These are phyloP conservation scores for Drosophila phalerata DNA, from an alignment of 2,888 invertebrate species.

Conservation along the genomic window DNA sequence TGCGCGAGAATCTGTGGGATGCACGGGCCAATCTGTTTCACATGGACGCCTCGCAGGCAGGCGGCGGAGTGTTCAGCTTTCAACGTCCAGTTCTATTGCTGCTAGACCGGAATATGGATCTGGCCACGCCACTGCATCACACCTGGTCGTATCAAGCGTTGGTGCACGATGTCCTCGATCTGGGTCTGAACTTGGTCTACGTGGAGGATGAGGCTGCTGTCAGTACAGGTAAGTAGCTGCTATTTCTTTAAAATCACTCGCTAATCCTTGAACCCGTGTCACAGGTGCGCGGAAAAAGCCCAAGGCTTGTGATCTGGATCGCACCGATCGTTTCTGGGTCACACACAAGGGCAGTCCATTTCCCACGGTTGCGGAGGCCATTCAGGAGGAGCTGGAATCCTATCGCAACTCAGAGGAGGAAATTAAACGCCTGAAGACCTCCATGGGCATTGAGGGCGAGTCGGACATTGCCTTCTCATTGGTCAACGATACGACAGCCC, in stretches of 20 bases:
- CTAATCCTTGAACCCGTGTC: not conserved
- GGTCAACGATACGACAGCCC: conserved; percentile 96
- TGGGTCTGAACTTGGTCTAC: conserved; percentile 93
- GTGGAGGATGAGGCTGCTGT: conserved; percentile 89
- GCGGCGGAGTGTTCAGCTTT: conserved; percentile 92
- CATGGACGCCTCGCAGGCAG: conserved; percentile 91
- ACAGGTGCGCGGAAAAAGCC: conserved; percentile 91
- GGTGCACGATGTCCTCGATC: conserved; percentile 97
- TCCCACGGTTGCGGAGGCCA: conserved; percentile 98
- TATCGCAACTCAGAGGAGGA: conserved; percentile 97
- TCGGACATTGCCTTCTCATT: conserved; percentile 93
- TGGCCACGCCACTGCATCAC: conserved; percentile 99
- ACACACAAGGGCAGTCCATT: conserved; percentile 97
- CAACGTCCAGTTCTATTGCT: conserved; percentile 97
- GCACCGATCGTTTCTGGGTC: conserved; percentile 96
- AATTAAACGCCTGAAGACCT: conserved; percentile 96
- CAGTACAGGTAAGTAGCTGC: conserved; percentile 58
- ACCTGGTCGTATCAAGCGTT: conserved; percentile 99
- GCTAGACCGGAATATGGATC: conserved; percentile 96
- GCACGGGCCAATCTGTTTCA: conserved; percentile 98
- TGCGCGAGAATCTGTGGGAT: conserved; percentile 98
- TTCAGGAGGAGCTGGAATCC: conserved; percentile 98
- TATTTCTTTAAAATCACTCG: not conserved
- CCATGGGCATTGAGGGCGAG: conserved; percentile 97
- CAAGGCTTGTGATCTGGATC: conserved; percentile 95